Conservation (phyloP, 1,140 invertebrate genomes). For the Hylaeus volcanicus region DNA sequence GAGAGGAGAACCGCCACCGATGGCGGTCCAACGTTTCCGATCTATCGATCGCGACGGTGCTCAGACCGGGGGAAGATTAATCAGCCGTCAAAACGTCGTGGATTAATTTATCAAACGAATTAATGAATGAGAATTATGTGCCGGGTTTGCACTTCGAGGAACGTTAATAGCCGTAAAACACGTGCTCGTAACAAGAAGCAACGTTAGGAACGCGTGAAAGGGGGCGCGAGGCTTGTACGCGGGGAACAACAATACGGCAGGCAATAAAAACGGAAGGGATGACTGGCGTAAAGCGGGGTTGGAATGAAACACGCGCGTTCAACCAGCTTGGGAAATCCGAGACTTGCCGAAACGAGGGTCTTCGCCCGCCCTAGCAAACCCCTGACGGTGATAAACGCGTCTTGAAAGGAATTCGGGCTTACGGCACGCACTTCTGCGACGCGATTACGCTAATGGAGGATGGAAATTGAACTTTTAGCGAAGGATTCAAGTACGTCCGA, state of each 20-base stretch:
- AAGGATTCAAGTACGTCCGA: neutral
- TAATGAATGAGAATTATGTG: constrained; percentile 36
- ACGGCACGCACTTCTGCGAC: neutral
- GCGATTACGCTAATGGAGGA: constrained; percentile 34
- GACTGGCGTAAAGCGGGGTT: constrained; percentile 33
- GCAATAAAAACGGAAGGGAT: constrained; percentile 39
- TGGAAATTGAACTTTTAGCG: constrained; percentile 18
- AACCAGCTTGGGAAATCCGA: neutral
- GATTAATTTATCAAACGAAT: constrained; percentile 44
- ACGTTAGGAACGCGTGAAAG: too few relatives aligned
- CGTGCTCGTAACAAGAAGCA: neutral
- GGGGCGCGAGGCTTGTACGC: neutral
- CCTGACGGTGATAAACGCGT: constrained; percentile 27
- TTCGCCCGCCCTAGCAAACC: neutral
- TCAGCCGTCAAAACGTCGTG: constrained; percentile 19
- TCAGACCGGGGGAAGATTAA: constrained; percentile 31
- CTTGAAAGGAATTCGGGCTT: constrained; percentile 36
- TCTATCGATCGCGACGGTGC: constrained; percentile 23
- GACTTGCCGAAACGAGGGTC: constrained; percentile 26
- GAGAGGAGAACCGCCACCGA: neutral
- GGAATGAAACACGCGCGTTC: constrained; percentile 28
- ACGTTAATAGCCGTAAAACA: constrained; percentile 35
- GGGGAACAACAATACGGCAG: constrained; percentile 11
- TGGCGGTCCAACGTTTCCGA: constrained; percentile 7
- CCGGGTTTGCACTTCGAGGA: neutral